Conservation (phyloP, 2,888 invertebrate genomes). For the Epistrophe eligans region DNA sequence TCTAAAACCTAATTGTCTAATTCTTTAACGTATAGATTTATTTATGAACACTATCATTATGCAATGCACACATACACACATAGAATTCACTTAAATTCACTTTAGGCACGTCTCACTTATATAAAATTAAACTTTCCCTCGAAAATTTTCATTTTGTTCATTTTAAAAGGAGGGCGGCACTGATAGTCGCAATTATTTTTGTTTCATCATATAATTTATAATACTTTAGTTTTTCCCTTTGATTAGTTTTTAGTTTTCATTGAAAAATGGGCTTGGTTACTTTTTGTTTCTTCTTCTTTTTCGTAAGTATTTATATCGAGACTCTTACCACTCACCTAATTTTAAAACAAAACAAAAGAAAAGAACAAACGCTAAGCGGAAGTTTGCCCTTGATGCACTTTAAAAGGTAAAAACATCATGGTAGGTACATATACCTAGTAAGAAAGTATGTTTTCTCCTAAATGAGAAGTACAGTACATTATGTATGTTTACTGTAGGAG, state of each 20-base stretch:
- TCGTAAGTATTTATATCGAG: not conserved
- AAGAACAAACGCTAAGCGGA: conserved; percentile 67
- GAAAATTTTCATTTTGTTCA: conserved; percentile 23
- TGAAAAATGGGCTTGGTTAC: conserved; percentile 59
- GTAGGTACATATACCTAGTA: not conserved
- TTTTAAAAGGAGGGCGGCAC: conserved; percentile 51
- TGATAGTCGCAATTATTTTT: conserved; percentile 45
- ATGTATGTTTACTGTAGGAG: not conserved
- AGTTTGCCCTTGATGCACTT: conserved; percentile 68
- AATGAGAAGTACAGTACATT: not conserved
- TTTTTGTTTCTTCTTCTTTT: conserved; percentile 26
- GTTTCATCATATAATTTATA: conserved; percentile 10
- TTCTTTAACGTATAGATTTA: conserved; percentile 17
- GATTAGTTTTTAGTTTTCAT: conserved; percentile 50
- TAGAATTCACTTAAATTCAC: conserved; percentile 51
- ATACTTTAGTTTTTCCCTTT: conserved; percentile 51
- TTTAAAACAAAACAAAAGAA: conserved; percentile 23
- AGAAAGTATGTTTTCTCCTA: not conserved
- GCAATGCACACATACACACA: conserved; percentile 8
- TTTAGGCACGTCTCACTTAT: conserved; percentile 54
- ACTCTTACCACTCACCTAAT: conserved; percentile 30
- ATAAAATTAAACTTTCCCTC: conserved; percentile 37
- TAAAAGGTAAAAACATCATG: conserved; percentile 1
- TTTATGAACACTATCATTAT: not conserved
- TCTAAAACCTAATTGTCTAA: conserved; percentile 32